A percentile compares a stretch with the other conserved stretches of the same genome.
phyloP scores from a whole-genome alignment of 2,888 invertebrate species.

The Acleris literana region DNA sequence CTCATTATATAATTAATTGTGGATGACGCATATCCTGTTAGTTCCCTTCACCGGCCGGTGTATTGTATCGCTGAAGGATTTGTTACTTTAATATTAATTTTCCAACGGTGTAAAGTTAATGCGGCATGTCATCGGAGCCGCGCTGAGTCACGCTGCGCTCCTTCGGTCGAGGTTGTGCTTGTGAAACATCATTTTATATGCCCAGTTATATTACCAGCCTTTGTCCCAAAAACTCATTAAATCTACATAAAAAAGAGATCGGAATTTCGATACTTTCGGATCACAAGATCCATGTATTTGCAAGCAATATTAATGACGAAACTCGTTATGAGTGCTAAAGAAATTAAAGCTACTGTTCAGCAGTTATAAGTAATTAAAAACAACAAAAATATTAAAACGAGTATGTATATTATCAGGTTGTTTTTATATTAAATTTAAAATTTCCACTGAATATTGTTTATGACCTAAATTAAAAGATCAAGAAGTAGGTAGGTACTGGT shows the following conservation, averaged over 20 bases:
- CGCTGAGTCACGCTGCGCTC: conserved; percentile 50
- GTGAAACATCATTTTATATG: conserved; percentile 48
- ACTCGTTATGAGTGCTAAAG: not conserved
- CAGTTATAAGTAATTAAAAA: not conserved
- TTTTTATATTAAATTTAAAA: not conserved
- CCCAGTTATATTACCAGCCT: conserved; percentile 40
- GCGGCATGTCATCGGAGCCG: conserved; percentile 43
- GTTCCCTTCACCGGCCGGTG: conserved; percentile 26
- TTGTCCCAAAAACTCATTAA: conserved; percentile 37
- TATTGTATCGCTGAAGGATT: conserved; percentile 40
- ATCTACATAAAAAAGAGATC: conserved; percentile 16
- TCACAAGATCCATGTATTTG: not conserved
- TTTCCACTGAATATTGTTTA: too few relatives aligned
- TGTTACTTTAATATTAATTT: conserved; percentile 31
- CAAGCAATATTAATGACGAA: conserved; percentile 2
- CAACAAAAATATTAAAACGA: too few relatives aligned
- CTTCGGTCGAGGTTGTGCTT: conserved; percentile 56
- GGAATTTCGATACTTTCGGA: conserved; percentile 3
- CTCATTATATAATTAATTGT: not conserved
- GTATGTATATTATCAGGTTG: too few relatives aligned
- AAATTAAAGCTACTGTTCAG: conserved; percentile 10
- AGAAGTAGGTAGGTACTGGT: not conserved
- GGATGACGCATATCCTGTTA: conserved; percentile 12
- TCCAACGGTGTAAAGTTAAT: conserved; percentile 43
- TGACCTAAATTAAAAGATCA: too few relatives aligned